Percentiles rank a stretch among this genome's conserved stretches.
phyloP scores from a whole-genome alignment of 2,113 vertebrate genomes.

The Nothobranchius furzeri region DNA sequence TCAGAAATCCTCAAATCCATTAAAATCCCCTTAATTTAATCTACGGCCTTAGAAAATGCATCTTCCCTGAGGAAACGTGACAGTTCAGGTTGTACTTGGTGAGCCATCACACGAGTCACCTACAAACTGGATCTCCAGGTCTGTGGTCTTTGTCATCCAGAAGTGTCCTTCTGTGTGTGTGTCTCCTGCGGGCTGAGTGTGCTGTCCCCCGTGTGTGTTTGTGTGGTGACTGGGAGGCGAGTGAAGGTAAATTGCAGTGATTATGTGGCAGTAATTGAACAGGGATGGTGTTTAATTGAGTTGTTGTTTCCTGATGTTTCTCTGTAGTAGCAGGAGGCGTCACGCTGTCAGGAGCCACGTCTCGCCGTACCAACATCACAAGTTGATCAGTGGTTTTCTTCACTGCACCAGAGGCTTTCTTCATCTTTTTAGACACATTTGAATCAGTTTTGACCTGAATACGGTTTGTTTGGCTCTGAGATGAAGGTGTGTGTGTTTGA shows the following conservation, averaged over 20 bases:
- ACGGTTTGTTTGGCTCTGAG: constrained; percentile 32
- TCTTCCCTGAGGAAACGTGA: not conserved
- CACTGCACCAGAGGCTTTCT: constrained; percentile 52
- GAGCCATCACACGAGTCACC: constrained; percentile 10
- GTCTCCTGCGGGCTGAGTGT: constrained; percentile 18
- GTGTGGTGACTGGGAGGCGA: constrained; percentile 64
- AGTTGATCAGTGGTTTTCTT: not conserved
- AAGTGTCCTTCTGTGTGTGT: constrained; percentile 13
- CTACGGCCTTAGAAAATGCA: not conserved
- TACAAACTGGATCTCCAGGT: constrained; percentile 9
- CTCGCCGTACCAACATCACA: constrained; percentile 49
- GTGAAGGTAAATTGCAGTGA: constrained; percentile 76
- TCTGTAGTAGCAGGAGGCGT: constrained; percentile 63
- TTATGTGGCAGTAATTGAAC: constrained; percentile 82
- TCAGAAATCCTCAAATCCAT: constrained; percentile 2
- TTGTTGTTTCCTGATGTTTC: constrained; percentile 76
- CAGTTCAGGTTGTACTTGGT: not conserved
- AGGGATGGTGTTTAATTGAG: constrained; percentile 81
- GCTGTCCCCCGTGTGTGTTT: constrained; percentile 47
- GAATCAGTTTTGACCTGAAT: constrained; percentile 52
- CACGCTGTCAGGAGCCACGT: constrained; percentile 67
- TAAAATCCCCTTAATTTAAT: not conserved
- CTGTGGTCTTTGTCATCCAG: constrained; percentile 37
- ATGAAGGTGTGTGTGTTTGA: constrained; percentile 17
- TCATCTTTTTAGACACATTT: constrained; percentile 36